A percentile compares a stretch with the other conserved stretches of the same genome.
These are phyloP conservation scores for Onthophagus taurus DNA, from an alignment of 1,140 invertebrate species.

Conservation along the genomic window DNA sequence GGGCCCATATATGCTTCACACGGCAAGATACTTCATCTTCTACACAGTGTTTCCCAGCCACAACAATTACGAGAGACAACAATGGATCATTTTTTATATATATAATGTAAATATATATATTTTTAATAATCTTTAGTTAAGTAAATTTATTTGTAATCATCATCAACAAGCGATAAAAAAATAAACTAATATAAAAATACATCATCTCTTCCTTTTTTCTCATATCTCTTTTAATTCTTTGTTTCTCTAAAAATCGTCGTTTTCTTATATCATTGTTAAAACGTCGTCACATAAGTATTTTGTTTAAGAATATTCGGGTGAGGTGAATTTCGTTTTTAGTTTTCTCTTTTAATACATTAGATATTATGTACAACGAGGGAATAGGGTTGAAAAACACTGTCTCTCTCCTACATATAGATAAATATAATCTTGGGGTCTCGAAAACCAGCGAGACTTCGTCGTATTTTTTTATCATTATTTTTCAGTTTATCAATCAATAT, in stretches of 20 bases:
- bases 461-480: neutral
- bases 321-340: neutral
- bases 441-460: constrained; percentile 12
- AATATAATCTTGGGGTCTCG: constrained; percentile 9
- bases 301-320: neutral
- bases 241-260: neutral
- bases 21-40: constrained; percentile 23
- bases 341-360: neutral
- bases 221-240: neutral
- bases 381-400: constrained; percentile 7
- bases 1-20: constrained; percentile 28
- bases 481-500: neutral
- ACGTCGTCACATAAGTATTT: no score
- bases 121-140: constrained; percentile 3
- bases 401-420: neutral
- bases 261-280: constrained; percentile 10
- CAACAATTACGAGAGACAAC: constrained; percentile 4
- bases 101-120: constrained; percentile 13
- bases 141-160: neutral
- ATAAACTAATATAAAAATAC: constrained; percentile 4
- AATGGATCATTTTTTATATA: constrained; percentile 7
- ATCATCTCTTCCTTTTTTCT: neutral
- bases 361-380: neutral
- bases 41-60: constrained; percentile 6
- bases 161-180: no score